Base-by-base conservation (phyloP, 1,140 invertebrate species). In the Euura lappo region DNA sequence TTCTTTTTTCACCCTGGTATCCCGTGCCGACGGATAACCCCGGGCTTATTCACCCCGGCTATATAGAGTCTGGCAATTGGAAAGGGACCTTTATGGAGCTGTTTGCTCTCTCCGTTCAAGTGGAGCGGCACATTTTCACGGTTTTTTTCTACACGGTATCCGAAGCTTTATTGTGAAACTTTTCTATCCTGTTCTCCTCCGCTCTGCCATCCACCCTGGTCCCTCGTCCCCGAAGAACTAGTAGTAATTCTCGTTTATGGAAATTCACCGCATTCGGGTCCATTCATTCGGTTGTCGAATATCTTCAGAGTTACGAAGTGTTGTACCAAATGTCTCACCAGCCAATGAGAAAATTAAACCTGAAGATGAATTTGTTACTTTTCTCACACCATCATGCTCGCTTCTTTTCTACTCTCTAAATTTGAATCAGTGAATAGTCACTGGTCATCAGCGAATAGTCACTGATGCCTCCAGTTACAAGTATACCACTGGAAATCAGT, bases 51-150 rank as follows among this genome's bases (percentile, higher is more conserved):
- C 51, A 60, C 51, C 51, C 51, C 3, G 3, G 3, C 8, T 60
- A 6, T n/a, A 60, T 60, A n/a, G 51, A 8, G 13, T 60, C 28
- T 28, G 5, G 51, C 51, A n/a, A 60, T 60, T n/a, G 3, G 51
- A 60, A 60, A 60, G 51, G 51, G 51, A n/a, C 10, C 13, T n/a
- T 60, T 60, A 60, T 60, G 51, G 51, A 60, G 51, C 51, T 6
- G 51, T 60, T 60, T 60, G 51, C 51, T n/a, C 10, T 60, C 51
- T 60, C 51, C 51, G 51, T 60, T 60, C 51, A 60, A 60, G 51
- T 60, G 51, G 51, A 60, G 51, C 51, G 51, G 13, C 8, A n/a
- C 13, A 60, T 60, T 60, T 60, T 60, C 51, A 60, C 51, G 51
- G 51, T 51, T 51, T 60, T 60, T 60, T 6, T 60, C 51, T n/a